Base-by-base conservation (phyloP, 2,113 vertebrate species). In the Pholis gunnellus region DNA sequence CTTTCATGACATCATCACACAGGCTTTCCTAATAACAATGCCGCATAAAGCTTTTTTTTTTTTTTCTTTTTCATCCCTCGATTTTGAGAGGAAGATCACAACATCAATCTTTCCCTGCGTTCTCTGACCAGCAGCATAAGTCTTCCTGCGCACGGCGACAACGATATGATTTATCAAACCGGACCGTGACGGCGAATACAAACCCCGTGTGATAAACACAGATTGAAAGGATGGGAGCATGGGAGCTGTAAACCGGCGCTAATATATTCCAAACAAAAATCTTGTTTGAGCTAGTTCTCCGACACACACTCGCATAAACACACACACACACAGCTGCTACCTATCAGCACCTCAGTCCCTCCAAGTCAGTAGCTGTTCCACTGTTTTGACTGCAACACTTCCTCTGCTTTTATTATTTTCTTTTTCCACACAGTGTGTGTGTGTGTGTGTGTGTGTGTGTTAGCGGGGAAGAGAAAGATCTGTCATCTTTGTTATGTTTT, bases 371-470 rank as follows among this genome's bases (percentile, higher is more conserved):
- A 91, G 93, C 92, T 88, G 88, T 91, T 94, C 88, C 92, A 90
- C 89, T 94, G 91, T 94, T 94, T 93, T 94, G 93, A 93, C 92
- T 94, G 89, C 91, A 89, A 92, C 88, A 90, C 91, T 93, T 94
- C 93, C 93, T 93, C 87, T 84, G 91, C 92, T 94, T 94, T 94
- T 91, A 92, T 93, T 90, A 89, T 81, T 93, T 85, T 92, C 89
- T 89, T 66, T 88, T 72, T 89, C 66, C 78, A 64, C 11, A 38
- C 14, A 9, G n/a, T 74, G 56, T 70, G 61, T 67, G 34, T 61
- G 70, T 36, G 60, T 72, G 50, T 54, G 71, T 74, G 57, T 57
- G 82, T 67, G 83, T 76, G 65, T 71, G 64, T 67, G 79, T 69
- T 13, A 13, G 77, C 9, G 4, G 52, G 74, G 40, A 50, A 71